Conservation (phyloP, 2,888 invertebrate genomes). For the Melinaea menophilus region DNA sequence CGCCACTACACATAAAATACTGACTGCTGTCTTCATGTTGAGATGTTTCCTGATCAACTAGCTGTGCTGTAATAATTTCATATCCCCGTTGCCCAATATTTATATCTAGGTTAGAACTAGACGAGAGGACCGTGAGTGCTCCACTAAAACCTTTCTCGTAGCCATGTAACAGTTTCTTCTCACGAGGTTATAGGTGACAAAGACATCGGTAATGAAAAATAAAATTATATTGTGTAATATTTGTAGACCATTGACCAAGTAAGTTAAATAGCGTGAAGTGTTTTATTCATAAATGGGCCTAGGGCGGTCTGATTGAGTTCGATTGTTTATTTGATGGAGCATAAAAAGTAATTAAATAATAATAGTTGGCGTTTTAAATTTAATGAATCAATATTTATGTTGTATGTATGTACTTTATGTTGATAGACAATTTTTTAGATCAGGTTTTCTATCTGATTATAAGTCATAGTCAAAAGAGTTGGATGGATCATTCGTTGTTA, state of each 20-base stretch:
- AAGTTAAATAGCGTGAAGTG: constrained; percentile 53
- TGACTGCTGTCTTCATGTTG: constrained; percentile 57
- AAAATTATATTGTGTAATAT: constrained; percentile 54
- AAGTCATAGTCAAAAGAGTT: too few species aligned
- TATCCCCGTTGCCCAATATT: constrained; percentile 71
- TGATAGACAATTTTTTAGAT: too few species aligned
- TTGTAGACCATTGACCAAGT: constrained; percentile 47
- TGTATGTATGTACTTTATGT: too few species aligned
- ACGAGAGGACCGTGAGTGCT: constrained; percentile 61
- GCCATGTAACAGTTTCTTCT: constrained; percentile 71
- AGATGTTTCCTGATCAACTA: constrained; percentile 56
- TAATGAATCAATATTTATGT: too few species aligned
- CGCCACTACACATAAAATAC: constrained; percentile 49
- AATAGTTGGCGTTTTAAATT: too few species aligned
- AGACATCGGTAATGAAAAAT: constrained; percentile 62
- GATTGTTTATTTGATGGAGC: too few species aligned
- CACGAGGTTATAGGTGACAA: constrained; percentile 74
- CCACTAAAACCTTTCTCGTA: constrained; percentile 58
- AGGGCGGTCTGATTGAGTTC: background rate
- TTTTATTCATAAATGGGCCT: constrained; percentile 33
- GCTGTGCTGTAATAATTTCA: constrained; percentile 64
- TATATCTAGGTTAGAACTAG: constrained; percentile 65
- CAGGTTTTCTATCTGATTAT: too few species aligned
- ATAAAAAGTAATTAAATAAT: too few species aligned
- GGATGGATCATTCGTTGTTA: too few species aligned